Percentiles rank a stretch among this genome's conserved stretches.
These are phyloP conservation scores for Oxygymnocypris stewartii DNA, from an alignment of 2,113 vertebrate species.

Conservation along the genomic window DNA sequence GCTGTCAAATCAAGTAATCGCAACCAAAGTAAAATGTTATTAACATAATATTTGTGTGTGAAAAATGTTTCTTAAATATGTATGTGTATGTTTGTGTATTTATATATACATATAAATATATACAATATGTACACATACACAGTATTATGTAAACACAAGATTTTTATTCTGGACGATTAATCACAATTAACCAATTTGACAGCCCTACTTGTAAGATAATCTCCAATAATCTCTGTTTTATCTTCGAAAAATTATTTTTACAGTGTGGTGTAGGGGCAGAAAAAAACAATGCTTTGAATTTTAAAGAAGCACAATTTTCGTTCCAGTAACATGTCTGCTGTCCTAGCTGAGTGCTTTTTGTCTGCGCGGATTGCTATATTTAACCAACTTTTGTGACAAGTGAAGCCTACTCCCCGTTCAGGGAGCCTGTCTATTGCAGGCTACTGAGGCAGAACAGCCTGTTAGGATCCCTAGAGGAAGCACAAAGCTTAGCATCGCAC, in stretches of 20 bases:
- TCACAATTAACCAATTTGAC: too few relatives aligned
- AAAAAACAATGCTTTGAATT: conserved; percentile 29
- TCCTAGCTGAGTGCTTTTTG: neutral
- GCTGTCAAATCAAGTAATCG: too few relatives aligned
- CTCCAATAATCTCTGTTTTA: neutral
- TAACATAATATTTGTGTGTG: too few relatives aligned
- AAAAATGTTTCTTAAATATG: too few relatives aligned
- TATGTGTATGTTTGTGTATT: too few relatives aligned
- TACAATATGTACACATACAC: too few relatives aligned
- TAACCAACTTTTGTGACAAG: conserved; percentile 40
- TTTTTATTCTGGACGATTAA: too few relatives aligned
- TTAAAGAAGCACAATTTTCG: conserved; percentile 4
- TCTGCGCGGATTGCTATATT: conserved; percentile 41
- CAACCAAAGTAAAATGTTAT: too few relatives aligned
- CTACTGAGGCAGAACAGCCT: conserved; percentile 49
- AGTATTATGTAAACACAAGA: too few relatives aligned
- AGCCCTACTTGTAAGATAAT: neutral
- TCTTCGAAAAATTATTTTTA: neutral
- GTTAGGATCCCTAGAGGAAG: conserved; percentile 42
- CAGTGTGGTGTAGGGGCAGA: neutral
- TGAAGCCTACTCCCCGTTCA: conserved; percentile 25
- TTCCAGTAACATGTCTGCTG: conserved; percentile 19
- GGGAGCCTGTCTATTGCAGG: conserved; percentile 39
- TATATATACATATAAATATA: too few relatives aligned
- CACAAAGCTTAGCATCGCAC: conserved; percentile 36